Base-by-base conservation (phyloP, 2,888 invertebrate genomes). In the Spodoptera picta region DNA sequence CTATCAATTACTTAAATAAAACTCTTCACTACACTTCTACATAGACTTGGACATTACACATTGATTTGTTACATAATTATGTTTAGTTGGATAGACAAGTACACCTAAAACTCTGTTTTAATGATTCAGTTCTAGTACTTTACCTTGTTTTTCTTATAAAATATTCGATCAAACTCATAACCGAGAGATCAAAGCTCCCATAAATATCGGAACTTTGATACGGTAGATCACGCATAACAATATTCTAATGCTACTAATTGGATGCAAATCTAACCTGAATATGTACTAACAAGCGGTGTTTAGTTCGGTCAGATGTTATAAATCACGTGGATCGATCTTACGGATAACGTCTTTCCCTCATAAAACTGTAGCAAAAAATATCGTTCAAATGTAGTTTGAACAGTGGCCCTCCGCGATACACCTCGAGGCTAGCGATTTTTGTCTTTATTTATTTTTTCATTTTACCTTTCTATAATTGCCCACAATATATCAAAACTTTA, bases 221-320 rank as follows among this genome's bases (percentile, higher is more conserved):
- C 87, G 88, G 89, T 90, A 90, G 72, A 84, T 82, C 86, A 86
- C 85, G 66, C 70, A 76, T 80, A 81, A 77, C 75, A 74, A 89
- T 85, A 85, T 84, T 85, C 86, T 87, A 89, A 91, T 87, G 73
- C 75, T 78, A 79, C 82, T 86, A 88, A 93, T 91, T 87, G 91
- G 89, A 93, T 93, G 93, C 88, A 93, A 92, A 93, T 93, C 88
- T 87, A 80, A 77, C 73, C 79, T 87, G 91, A 89, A 92, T 91
- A 36, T 36, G 36, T 36, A 86, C 91, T 92, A 93, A 93, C 92
- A 90, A 92, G 92, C 83, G 83, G 83, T 87, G 86, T 81, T 89
- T 87, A 86, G 85, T 78, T 73, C 80, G 85, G 77, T 81, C 79
- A 82, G 73, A 75, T 78, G 74, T 77, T 68, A 89, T 94, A 94